These are phyloP conservation scores for Sarcoramphus papa DNA, from an alignment of 2,797 vertebrate genomes.

Conservation along the genomic window DNA sequence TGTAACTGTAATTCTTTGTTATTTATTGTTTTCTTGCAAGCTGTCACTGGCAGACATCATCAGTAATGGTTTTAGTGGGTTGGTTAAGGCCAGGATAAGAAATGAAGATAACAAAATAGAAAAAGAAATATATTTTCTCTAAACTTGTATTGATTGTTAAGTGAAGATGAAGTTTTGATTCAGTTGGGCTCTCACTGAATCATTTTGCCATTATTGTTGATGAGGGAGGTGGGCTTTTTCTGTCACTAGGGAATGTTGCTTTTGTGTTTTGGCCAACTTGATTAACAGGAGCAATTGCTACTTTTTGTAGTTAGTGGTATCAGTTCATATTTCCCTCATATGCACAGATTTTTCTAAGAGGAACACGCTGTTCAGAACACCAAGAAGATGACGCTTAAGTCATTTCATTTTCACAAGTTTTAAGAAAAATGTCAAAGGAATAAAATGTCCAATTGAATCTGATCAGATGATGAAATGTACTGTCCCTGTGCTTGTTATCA, in stretches of 20 bases:
- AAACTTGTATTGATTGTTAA: background rate
- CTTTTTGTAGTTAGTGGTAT: background rate
- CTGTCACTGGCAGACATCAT: background rate
- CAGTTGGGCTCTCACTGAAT: background rate
- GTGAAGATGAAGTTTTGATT: background rate
- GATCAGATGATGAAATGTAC: background rate
- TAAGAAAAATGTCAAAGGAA: conserved; percentile 7
- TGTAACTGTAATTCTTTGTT: background rate
- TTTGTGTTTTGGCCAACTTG: background rate
- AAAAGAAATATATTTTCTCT: background rate
- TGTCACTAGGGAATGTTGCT: background rate
- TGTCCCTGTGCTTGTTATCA: background rate
- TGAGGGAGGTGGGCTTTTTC: background rate
- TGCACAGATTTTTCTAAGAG: background rate
- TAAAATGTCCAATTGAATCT: background rate
- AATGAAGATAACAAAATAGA: background rate
- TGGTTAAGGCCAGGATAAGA: background rate
- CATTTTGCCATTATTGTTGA: background rate
- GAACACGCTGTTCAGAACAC: conserved; percentile 29
- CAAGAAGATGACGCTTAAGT: background rate
- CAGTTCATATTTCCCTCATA: background rate
- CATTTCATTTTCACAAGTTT: background rate
- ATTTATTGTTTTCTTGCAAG: background rate
- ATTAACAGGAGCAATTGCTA: background rate
- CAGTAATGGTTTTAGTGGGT: background rate